Evolutionary conservation across 2,113 vertebrate genomes (phyloP).

Genomic region (Herpetotheres cachinnans): DNA sequence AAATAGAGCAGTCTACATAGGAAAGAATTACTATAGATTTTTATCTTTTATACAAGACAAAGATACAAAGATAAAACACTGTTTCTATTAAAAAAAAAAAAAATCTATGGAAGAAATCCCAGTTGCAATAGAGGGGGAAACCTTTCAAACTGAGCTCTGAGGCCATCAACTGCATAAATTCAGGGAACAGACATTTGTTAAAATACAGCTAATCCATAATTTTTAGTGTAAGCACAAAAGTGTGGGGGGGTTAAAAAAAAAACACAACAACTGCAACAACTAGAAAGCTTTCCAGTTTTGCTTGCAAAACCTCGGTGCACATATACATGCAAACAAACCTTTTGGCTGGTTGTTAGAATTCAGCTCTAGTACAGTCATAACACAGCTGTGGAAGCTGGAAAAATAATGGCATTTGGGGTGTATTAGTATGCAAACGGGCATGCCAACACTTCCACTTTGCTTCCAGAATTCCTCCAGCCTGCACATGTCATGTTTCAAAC

Average conservation of each 20-base stretch:
- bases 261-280: not conserved
- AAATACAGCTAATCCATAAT: constrained; percentile 40
- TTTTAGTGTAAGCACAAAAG: constrained; percentile 62
- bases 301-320: constrained; percentile 39
- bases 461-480: constrained; percentile 58
- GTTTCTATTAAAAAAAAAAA: constrained; percentile 1
- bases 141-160: constrained; percentile 64
- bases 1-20: constrained; percentile 70
- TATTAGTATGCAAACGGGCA: constrained; percentile 61
- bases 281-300: constrained; percentile 50
- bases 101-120: constrained; percentile 68
- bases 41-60: constrained; percentile 74
- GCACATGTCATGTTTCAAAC: constrained; percentile 1
- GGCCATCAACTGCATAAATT: constrained; percentile 53
- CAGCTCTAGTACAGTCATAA: constrained; percentile 66
- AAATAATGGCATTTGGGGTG: constrained; percentile 54
- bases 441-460: constrained; percentile 21
- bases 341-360: constrained; percentile 68
- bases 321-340: constrained; percentile 62
- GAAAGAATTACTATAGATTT: constrained; percentile 76
- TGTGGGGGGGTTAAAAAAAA: not conserved
- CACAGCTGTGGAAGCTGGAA: constrained; percentile 64
- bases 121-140: constrained; percentile 42
- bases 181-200: constrained; percentile 59
- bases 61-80: constrained; percentile 73